Evolutionary conservation across 1,140 invertebrate genomes (phyloP), one percentile per base, ranked within the genome.

Genomic region (Drosophila virilis): DNA sequence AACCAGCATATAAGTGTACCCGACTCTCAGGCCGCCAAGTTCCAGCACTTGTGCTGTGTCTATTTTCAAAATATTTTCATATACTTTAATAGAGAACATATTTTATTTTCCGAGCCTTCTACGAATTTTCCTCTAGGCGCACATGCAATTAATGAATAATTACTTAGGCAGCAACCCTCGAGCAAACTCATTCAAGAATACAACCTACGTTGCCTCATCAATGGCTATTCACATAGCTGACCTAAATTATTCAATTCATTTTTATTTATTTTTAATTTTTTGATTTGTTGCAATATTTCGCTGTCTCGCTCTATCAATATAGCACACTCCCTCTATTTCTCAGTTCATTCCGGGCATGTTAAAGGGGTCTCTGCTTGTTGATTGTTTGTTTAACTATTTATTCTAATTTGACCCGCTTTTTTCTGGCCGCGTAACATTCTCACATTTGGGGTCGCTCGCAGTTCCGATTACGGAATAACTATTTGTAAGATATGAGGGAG

Each of bases 251-350:
- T 91, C 89, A 91, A 91, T 91, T 91, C 89, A 58, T 83, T 91
- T 89, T 91, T 91, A 91, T 91, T 91, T 91, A 89, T 89, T 91
- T 85, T 91, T 91, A 91, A 91, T 91, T 91, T 91, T 91, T 88
- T 91, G 89, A 91, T 91, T 91, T 91, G 78, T 89, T 88, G 74
- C 83, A 88, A 91, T 80, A 85, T 73, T 35, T 55, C 38, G 42
- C 33, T 22, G 40, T 55, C 66, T 3, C 6, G 2, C 22, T 17
- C 35, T 54, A 32, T 10, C 15, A 15, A 10, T 42, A 37, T 17
- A 32, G 37, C 9, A 3, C 15, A 46, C 64, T 6, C 6, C 0
- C 10, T 51, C 38, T 43, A n/a, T 28, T 35, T 45, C 12, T 15
- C 40, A 12, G 38, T 42, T 1, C 9, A 9, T 45, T 32, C 50